Evolutionary conservation across 2,888 invertebrate genomes (phyloP).

Genomic region (Amiota minor): DNA sequence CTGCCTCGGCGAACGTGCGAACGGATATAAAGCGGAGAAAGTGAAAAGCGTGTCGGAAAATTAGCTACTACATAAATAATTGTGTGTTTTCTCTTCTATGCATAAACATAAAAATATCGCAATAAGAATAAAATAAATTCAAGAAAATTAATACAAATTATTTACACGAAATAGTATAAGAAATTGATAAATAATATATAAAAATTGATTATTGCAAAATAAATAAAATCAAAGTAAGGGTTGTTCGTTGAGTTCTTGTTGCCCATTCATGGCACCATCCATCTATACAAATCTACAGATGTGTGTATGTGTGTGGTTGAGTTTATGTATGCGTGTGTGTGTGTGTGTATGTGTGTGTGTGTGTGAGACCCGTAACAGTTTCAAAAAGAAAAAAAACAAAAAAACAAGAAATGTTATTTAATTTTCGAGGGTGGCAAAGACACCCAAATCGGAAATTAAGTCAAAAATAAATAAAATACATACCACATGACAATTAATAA

Average conservation of each 20-base stretch:
- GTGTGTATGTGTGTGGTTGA: constrained; percentile 17
- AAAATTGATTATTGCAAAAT: constrained; percentile 18
- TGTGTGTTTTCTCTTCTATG: not conserved
- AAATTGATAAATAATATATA: no score
- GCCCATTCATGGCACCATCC: not conserved
- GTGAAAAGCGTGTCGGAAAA: constrained; percentile 36
- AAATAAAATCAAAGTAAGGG: constrained; percentile 22
- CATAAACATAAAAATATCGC: not conserved
- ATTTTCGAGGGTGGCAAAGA: not conserved
- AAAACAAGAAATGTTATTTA: constrained; percentile 17
- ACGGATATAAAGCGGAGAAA: constrained; percentile 53
- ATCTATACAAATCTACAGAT: not conserved
- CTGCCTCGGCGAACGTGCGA: constrained; percentile 69
- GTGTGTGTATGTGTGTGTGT: constrained; percentile 22
- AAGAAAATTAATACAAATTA: not conserved
- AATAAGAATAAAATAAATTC: not conserved
- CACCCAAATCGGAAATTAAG: no score
- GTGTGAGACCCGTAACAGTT: constrained; percentile 30
- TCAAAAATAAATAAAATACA: not conserved
- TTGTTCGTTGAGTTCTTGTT: not conserved
- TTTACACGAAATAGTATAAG: no score
- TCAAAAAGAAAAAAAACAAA: constrained; percentile 31
- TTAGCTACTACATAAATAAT: constrained; percentile 3
- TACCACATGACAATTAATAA: not conserved
- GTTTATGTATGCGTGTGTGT: not conserved